A percentile compares a stretch with the other conserved stretches of the same genome.
Conservation (phyloP, 2,113 vertebrate species). For the Sapajus apella region DNA sequence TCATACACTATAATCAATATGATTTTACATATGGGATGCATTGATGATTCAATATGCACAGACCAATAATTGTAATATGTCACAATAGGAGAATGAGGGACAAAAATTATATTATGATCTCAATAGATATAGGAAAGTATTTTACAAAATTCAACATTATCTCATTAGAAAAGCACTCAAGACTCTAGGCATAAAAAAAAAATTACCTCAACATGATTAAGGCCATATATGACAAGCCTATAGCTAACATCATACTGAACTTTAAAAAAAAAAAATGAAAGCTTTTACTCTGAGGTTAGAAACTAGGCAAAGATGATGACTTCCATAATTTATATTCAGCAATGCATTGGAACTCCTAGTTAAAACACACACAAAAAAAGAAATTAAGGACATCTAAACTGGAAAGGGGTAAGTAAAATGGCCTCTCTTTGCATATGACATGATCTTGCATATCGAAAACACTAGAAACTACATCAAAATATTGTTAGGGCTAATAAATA, state of each 20-base stretch:
- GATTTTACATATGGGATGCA: no score
- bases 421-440: neutral
- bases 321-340: neutral
- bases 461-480: neutral
- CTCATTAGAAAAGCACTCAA: neutral
- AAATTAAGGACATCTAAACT: neutral
- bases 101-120: no score
- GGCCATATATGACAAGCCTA: neutral
- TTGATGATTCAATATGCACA: no score
- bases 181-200: neutral
- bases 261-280: no score
- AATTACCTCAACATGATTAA: neutral
- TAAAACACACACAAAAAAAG: neutral
- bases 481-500: neutral
- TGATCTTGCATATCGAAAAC: neutral
- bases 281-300: neutral
- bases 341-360: neutral
- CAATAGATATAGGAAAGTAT: no score
- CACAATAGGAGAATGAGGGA: neutral
- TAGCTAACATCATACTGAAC: neutral
- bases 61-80: no score
- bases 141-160: no score
- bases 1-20: no score
- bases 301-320: neutral
- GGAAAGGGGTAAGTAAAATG: neutral